Conservation (phyloP, 2,113 vertebrate species). For the Lucifuga dentata region DNA sequence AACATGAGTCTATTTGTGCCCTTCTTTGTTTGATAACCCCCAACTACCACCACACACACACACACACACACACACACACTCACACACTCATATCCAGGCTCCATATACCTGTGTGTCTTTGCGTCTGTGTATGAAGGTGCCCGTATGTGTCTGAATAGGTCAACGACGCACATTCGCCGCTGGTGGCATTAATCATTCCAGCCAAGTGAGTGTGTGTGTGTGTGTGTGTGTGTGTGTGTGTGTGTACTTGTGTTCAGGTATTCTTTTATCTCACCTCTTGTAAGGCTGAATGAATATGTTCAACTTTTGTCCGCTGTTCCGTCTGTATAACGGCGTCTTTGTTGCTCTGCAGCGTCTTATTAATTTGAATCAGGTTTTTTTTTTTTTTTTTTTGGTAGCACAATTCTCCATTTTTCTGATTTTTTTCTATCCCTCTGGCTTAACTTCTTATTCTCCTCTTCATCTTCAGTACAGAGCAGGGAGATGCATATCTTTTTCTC, state of each 20-base stretch:
- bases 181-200: constrained; percentile 43
- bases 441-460: constrained; percentile 1
- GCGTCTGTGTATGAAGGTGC: constrained; percentile 20
- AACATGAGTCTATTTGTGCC: constrained; percentile 40
- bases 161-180: constrained; percentile 32
- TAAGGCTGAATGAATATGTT: constrained; percentile 9
- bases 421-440: neutral
- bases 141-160: constrained; percentile 22
- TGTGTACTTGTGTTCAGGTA: constrained; percentile 1
- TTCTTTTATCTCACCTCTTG: constrained; percentile 32
- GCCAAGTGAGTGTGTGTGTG: constrained; percentile 17
- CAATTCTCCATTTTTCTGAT: neutral
- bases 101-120: neutral
- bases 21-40: constrained; percentile 32
- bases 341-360: constrained; percentile 11
- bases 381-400: neutral
- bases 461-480: neutral
- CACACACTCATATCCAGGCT: too few species aligned
- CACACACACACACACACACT: neutral
- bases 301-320: neutral
- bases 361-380: constrained; percentile 12
- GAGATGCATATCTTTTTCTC: neutral
- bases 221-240: neutral
- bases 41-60: too few species aligned
- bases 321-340: constrained; percentile 5